These are phyloP conservation scores for Yponomeuta plumbellus DNA, from an alignment of 2,888 invertebrate genomes.

Conservation along the genomic window DNA sequence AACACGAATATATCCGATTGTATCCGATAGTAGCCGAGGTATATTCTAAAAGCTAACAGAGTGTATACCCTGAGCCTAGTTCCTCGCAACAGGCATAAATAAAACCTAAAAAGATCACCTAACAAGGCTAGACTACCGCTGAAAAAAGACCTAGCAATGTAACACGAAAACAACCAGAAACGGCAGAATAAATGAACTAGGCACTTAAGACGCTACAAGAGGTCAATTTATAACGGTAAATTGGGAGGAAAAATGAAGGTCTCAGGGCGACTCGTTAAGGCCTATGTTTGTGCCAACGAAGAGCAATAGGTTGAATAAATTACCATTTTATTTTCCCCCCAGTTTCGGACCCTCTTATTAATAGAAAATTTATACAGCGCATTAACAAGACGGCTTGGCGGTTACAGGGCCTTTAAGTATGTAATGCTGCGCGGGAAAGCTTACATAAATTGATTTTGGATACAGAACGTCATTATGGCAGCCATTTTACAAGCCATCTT, in stretches of 20 bases:
- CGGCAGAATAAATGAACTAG: slow-evolving; percentile 34
- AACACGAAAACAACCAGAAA: slow-evolving; percentile 8
- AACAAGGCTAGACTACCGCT: too few relatives aligned
- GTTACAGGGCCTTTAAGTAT: background rate
- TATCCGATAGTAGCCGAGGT: too few relatives aligned
- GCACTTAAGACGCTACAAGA: slow-evolving; percentile 13
- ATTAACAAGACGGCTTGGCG: slow-evolving; percentile 27
- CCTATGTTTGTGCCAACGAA: slow-evolving; percentile 35
- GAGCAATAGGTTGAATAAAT: slow-evolving; percentile 55
- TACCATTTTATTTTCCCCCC: slow-evolving; percentile 45
- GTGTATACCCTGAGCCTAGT: too few relatives aligned
- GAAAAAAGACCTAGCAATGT: background rate
- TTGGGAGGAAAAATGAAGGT: slow-evolving; percentile 51
- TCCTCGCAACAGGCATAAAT: too few relatives aligned
- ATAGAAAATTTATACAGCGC: slow-evolving; percentile 49
- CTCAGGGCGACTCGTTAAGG: slow-evolving; percentile 46
- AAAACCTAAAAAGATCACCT: too few relatives aligned
- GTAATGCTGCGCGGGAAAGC: background rate
- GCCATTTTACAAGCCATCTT: background rate
- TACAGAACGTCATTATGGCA: background rate
- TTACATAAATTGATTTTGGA: background rate
- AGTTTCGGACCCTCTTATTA: slow-evolving; percentile 39
- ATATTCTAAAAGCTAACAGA: too few relatives aligned
- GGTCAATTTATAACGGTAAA: slow-evolving; percentile 46
- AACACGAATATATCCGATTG: too few relatives aligned